phyloP scores from a whole-genome alignment of 1,140 invertebrate genomes.

The silkworm (Bombyx mori) region DNA sequence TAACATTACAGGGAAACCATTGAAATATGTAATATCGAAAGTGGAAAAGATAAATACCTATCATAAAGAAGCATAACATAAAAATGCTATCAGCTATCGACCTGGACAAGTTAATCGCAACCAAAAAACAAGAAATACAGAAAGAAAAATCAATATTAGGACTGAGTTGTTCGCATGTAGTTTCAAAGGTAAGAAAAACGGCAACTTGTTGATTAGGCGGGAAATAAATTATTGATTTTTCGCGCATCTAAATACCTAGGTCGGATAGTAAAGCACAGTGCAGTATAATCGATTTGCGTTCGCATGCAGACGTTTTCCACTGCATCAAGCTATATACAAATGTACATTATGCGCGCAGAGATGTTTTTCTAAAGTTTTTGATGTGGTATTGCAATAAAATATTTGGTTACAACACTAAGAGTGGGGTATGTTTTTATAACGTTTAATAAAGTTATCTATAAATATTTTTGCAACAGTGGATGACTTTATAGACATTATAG shows the following conservation, averaged over 20 bases:
- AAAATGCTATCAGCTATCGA: constrained; percentile 55
- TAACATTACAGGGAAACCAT: too few relatives aligned
- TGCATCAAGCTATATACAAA: too few relatives aligned
- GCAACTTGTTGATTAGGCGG: constrained; percentile 5
- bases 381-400: too few relatives aligned
- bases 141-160: constrained; percentile 53
- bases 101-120: constrained; percentile 61
- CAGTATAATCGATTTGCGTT: constrained; percentile 1
- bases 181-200: constrained; percentile 18
- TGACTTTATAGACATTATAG: too few relatives aligned
- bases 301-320: not conserved
- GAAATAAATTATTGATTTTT: constrained; percentile 2
- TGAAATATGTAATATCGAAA: too few relatives aligned
- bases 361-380: too few relatives aligned
- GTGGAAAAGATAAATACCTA: too few relatives aligned
- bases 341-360: too few relatives aligned
- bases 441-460: too few relatives aligned
- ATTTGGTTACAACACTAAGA: too few relatives aligned
- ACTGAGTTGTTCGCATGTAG: constrained; percentile 20
- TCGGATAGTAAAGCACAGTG: not conserved
- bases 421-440: too few relatives aligned
- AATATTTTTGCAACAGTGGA: too few relatives aligned
- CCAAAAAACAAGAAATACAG: constrained; percentile 57
- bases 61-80: not conserved
- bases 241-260: not conserved